These are phyloP conservation scores for Rhabdomys dilectus DNA, from an alignment of 2,113 vertebrate genomes.

Conservation along the genomic window DNA sequence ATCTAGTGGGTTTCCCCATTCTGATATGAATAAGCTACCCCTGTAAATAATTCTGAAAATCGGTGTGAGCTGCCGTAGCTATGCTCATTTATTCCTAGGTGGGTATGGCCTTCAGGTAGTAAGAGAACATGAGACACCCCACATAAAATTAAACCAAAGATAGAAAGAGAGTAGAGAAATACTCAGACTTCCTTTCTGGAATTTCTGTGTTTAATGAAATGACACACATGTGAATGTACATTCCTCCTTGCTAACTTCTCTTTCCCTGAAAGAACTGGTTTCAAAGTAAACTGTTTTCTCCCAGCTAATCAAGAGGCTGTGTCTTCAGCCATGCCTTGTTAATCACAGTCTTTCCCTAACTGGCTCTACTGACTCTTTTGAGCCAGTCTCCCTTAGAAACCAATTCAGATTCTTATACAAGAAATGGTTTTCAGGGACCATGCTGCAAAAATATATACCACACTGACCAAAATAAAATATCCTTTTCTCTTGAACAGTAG, in stretches of 20 bases:
- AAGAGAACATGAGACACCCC: background rate
- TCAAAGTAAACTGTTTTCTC: constrained; percentile 64
- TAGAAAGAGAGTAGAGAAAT: background rate
- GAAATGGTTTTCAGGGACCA: background rate
- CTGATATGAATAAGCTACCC: background rate
- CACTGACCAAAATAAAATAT: background rate
- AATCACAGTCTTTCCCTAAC: background rate
- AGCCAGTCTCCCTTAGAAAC: constrained; percentile 26
- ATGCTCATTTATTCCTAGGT: background rate
- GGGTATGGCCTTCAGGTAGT: background rate
- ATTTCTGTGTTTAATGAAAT: background rate
- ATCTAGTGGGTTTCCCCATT: background rate
- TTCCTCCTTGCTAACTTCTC: constrained; percentile 33
- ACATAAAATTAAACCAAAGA: background rate
- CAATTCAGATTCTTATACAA: background rate
- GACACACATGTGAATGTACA: background rate
- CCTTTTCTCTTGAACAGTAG: background rate
- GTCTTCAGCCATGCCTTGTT: background rate
- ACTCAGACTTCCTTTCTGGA: background rate
- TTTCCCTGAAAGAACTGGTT: background rate
- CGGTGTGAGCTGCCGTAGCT: background rate
- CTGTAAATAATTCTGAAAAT: background rate
- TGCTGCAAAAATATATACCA: background rate
- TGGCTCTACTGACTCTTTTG: background rate
- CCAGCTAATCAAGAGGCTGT: constrained; percentile 55